A percentile compares a stretch with the other conserved stretches of the same genome.
phyloP scores from a whole-genome alignment of 2,888 invertebrate genomes.

The Epiperipatus broadwayi region DNA sequence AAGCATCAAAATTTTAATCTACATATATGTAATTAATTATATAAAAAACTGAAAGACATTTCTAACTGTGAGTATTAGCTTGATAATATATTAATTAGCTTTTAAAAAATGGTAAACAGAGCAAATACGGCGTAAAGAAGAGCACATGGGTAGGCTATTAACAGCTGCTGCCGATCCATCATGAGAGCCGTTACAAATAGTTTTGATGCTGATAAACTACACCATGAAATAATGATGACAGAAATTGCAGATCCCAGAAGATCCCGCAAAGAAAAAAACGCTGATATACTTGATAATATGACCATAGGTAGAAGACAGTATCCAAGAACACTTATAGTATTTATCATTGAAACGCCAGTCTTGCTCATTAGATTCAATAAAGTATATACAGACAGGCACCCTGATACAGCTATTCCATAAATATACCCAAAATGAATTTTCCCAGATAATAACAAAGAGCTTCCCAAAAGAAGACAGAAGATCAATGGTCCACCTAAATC shows the following conservation, averaged over 20 bases:
- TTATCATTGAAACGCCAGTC: constrained; percentile 50
- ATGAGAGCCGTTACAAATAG: constrained; percentile 74
- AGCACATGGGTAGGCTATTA: constrained; percentile 80
- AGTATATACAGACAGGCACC: constrained; percentile 72
- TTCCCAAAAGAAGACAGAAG: constrained; percentile 61
- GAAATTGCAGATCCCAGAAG: constrained; percentile 24
- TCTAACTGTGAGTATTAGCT: too few species aligned
- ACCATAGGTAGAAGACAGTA: constrained; percentile 85
- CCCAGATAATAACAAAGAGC: constrained; percentile 31
- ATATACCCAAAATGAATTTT: constrained; percentile 34
- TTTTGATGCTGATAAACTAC: constrained; percentile 73
- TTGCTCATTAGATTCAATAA: constrained; percentile 61
- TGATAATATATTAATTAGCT: too few species aligned
- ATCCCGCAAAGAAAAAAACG: too few species aligned
- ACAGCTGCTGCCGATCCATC: constrained; percentile 60
- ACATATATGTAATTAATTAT: too few species aligned
- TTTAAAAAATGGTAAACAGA: constrained; percentile 67
- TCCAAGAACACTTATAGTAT: constrained; percentile 69
- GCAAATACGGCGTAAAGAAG: constrained; percentile 83
- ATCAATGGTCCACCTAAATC: constrained; percentile 81
- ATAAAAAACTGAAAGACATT: too few species aligned
- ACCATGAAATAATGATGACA: constrained; percentile 57
- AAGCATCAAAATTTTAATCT: too few species aligned
- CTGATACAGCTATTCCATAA: constrained; percentile 73
- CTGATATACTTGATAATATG: constrained; percentile 54